Conservation (phyloP, 1,140 invertebrate species). For the Drosophila tristis region DNA sequence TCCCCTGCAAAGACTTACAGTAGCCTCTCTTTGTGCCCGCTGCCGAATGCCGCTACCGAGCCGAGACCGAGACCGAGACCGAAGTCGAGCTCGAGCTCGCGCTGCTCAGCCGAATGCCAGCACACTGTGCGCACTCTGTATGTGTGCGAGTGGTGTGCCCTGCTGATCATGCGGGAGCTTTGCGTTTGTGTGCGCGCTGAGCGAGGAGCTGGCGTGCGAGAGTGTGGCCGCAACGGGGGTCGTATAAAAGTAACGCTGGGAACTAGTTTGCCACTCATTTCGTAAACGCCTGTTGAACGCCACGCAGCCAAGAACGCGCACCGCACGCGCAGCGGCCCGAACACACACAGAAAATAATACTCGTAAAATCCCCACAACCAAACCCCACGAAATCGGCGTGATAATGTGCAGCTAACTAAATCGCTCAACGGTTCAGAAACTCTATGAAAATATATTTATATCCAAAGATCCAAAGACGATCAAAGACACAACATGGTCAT, state of each 20-base stretch:
- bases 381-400: constrained; percentile 40
- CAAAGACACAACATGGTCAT: constrained; percentile 73
- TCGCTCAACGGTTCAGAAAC: not conserved
- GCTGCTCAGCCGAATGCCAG: constrained; percentile 6
- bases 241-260: constrained; percentile 77
- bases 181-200: constrained; percentile 22
- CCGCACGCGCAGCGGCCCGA: constrained; percentile 51
- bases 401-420: constrained; percentile 62
- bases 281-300: constrained; percentile 78
- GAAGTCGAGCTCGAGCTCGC: constrained; percentile 32
- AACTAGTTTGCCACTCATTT: constrained; percentile 81
- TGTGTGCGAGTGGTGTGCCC: constrained; percentile 20
- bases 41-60: constrained; percentile 68
- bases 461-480: constrained; percentile 1
- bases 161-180: constrained; percentile 70
- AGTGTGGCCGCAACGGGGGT: constrained; percentile 37
- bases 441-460: constrained; percentile 6
- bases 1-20: constrained; percentile 62
- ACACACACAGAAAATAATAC: constrained; percentile 11
- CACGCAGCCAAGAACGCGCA: constrained; percentile 54
- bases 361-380: constrained; percentile 20
- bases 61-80: constrained; percentile 67
- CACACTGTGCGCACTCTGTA: constrained; percentile 4
- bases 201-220: constrained; percentile 43
- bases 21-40: constrained; percentile 80